phyloP scores from a whole-genome alignment of 2,113 vertebrate genomes.

The Capreolus pygargus region DNA sequence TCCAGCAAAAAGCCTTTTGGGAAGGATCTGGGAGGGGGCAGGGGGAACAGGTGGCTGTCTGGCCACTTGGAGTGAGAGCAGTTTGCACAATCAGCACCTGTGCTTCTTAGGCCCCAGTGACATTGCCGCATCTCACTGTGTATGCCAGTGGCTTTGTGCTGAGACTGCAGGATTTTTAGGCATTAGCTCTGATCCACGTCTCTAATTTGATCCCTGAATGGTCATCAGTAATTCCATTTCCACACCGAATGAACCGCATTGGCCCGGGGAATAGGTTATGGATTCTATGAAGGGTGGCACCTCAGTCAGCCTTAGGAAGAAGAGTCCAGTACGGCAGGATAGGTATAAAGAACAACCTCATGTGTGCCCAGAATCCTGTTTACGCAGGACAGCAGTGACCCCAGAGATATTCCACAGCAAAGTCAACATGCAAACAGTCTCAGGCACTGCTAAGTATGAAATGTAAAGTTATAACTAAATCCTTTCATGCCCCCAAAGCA shows the following conservation, averaged over 20 bases:
- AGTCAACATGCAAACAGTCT: background rate
- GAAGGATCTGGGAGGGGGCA: rapidly evolving
- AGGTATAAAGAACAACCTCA: background rate
- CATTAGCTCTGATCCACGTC: background rate
- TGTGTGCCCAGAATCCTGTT: background rate
- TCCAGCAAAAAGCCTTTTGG: background rate
- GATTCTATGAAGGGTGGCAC: background rate
- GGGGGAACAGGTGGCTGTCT: background rate
- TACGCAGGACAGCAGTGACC: background rate
- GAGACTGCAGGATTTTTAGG: background rate
- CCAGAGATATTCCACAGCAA: background rate
- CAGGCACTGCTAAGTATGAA: background rate
- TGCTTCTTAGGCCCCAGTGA: background rate
- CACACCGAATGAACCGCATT: background rate
- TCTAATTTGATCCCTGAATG: background rate
- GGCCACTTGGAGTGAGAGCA: background rate
- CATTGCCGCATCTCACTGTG: background rate
- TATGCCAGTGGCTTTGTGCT: background rate
- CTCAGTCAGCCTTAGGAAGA: background rate
- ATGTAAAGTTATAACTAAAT: background rate
- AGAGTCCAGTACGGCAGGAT: background rate
- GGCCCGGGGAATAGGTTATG: background rate
- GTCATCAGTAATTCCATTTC: background rate
- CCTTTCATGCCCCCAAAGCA: background rate
- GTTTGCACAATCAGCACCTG: background rate